Base-by-base conservation (phyloP, 1,140 invertebrate species). In the Lamellibrachia luymesi region DNA sequence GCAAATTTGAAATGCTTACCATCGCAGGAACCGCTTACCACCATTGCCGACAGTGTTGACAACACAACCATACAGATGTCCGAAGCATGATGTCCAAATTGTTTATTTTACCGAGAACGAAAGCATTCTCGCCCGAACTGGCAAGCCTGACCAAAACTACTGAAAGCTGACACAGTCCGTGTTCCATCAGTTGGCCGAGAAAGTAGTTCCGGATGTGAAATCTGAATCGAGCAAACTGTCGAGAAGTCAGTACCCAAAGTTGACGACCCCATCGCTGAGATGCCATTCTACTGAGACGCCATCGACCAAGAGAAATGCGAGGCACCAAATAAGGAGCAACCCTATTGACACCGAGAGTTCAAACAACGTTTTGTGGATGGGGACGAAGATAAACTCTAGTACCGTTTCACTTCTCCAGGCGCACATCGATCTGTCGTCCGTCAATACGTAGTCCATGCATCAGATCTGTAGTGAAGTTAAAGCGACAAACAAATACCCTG, bases 361-460 rank as follows among this genome's bases (percentile, higher is more conserved):
- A 80, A 80, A 80, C 52, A 56, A 56, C 64, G 17, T 80, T 80
- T 80, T 80, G 64, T 22, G 64, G 64, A 22, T 17, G 64, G 64
- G 64, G 64, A 8, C 64, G 64, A 80, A 80, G 64, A 80, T 80
- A 80, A 80, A 80, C 64, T 80, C 64, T 80, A 80, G 64, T 80
- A 80, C 64, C 64, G 64, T 80, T 80, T 91, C 90, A 91, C 90
- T 91, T 91, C 10, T 91, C 90, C 90, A 91, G 90, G 49, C 49
- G 50, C 17, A 91, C 90, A n/a, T 91, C 90, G 27, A 91, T 91
- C 90, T 13, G 38, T 49, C 90, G 13, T 49, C 90, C 90, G 10
- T 91, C 90, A 27, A 91, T 91, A 2, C 90, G 90, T 13, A 51
- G 49, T 4, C 90, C 90, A 38, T 91, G 38, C 90, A 91, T 91